Conservation (phyloP, 2,797 vertebrate genomes). For the Spea hammondii region DNA sequence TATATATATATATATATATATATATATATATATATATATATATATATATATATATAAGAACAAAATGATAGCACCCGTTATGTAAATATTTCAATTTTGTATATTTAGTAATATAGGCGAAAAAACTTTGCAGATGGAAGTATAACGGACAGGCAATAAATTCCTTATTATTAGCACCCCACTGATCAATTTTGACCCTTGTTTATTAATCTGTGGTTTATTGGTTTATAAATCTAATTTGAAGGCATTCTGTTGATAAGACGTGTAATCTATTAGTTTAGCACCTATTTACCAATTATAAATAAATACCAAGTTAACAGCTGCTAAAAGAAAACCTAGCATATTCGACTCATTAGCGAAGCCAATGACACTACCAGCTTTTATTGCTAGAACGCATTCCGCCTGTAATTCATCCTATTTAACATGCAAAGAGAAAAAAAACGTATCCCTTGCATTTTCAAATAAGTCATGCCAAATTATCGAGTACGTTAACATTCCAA, state of each 20-base stretch:
- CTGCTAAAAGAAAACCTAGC: constrained; percentile 40
- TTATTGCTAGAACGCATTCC: constrained; percentile 48
- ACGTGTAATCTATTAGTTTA: not conserved
- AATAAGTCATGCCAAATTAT: constrained; percentile 57
- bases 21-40: no score
- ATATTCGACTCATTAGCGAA: constrained; percentile 26
- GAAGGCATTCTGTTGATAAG: not conserved
- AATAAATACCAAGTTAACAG: constrained; percentile 33
- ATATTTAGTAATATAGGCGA: no score
- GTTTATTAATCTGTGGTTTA: constrained; percentile 5
- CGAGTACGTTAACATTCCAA: constrained; percentile 55
- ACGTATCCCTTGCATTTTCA: constrained; percentile 38
- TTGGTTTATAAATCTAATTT: not conserved
- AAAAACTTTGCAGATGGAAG: no score
- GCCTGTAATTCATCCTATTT: constrained; percentile 40
- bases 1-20: no score
- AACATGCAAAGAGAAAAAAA: constrained; percentile 22
- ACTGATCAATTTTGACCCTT: no score
- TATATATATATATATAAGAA: no score
- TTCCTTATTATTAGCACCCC: no score
- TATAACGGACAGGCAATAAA: no score
- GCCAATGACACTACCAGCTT: constrained; percentile 24
- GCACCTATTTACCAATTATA: constrained; percentile 5
- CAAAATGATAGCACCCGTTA: no score
- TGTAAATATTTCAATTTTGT: no score